These are phyloP conservation scores for Ophthalmolycus amberensis DNA, from an alignment of 2,113 vertebrate species.

Conservation along the genomic window DNA sequence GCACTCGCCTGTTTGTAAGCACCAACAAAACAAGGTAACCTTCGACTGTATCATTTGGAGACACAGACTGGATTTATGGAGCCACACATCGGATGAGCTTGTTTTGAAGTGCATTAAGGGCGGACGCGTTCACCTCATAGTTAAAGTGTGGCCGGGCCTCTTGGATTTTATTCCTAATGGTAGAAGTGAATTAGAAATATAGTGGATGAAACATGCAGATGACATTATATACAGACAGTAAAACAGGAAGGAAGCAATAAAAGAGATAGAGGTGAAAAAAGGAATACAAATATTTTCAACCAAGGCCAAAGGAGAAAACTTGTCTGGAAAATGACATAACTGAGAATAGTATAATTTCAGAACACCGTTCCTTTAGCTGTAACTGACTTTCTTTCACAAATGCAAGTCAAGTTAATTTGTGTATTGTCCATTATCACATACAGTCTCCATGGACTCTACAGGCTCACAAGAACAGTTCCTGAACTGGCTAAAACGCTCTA, in stretches of 20 bases:
- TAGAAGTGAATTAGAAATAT: conserved; percentile 36
- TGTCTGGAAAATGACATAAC: neutral
- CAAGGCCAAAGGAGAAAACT: neutral
- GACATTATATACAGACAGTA: conserved; percentile 25
- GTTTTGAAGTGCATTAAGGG: conserved; percentile 11
- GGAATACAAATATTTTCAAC: neutral
- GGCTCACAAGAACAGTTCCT: neutral
- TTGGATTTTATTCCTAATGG: conserved; percentile 34
- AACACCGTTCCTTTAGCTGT: neutral
- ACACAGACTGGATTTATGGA: conserved; percentile 48
- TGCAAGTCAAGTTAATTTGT: too few species aligned
- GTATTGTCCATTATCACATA: neutral
- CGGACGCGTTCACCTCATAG: conserved; percentile 28
- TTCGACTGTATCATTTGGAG: conserved; percentile 49
- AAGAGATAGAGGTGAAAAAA: neutral
- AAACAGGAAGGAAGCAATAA: neutral
- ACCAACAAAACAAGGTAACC: conserved; percentile 59
- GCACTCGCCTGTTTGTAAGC: conserved; percentile 46
- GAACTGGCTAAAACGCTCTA: neutral
- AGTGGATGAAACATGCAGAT: conserved; percentile 23
- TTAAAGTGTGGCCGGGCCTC: conserved; percentile 38
- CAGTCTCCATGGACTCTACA: neutral
- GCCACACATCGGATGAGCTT: conserved; percentile 30
- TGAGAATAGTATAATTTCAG: neutral
- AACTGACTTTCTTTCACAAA: neutral